A percentile compares a stretch with the other conserved stretches of the same genome.
Evolutionary conservation across 2,888 invertebrate genomes (phyloP).

Genomic region (Rhogogaster chlorosoma): DNA sequence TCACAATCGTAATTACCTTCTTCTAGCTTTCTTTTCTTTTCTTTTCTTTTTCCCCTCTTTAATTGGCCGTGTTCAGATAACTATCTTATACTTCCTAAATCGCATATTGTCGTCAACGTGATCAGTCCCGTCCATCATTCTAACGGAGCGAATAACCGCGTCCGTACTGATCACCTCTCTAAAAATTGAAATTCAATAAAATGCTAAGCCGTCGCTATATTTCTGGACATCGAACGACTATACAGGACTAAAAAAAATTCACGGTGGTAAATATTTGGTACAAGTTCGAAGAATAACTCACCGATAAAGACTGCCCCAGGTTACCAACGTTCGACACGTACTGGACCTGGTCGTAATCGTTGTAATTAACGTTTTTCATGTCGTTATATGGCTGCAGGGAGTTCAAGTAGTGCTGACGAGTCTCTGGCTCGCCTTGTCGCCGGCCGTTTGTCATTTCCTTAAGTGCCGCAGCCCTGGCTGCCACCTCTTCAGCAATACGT

Average conservation of each 20-base stretch:
- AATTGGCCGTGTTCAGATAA: not conserved
- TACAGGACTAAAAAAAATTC: too few species aligned
- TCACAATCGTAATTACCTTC: slow-evolving; percentile 16
- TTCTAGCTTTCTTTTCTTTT: not conserved
- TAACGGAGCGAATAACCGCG: slow-evolving; percentile 39
- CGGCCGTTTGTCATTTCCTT: slow-evolving; percentile 82
- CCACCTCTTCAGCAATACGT: slow-evolving; percentile 86
- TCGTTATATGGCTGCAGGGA: slow-evolving; percentile 65
- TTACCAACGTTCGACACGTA: slow-evolving; percentile 66
- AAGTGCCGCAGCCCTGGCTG: slow-evolving; percentile 82
- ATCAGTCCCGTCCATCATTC: not conserved
- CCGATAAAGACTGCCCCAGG: slow-evolving; percentile 67
- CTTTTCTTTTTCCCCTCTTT: not conserved
- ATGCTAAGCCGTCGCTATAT: too few species aligned
- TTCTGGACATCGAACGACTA: not conserved
- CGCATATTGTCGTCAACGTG: slow-evolving; percentile 6
- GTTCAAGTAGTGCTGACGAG: slow-evolving; percentile 64
- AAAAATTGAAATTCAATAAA: slow-evolving; percentile 3
- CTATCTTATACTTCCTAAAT: not conserved
- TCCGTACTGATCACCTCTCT: slow-evolving; percentile 45
- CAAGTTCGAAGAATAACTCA: too few species aligned
- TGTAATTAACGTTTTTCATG: slow-evolving; percentile 63
- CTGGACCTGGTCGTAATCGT: slow-evolving; percentile 63
- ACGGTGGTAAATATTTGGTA: too few species aligned
- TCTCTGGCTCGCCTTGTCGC: slow-evolving; percentile 59